phyloP scores from a whole-genome alignment of 1,140 invertebrate species.

The Ladona fulva region DNA sequence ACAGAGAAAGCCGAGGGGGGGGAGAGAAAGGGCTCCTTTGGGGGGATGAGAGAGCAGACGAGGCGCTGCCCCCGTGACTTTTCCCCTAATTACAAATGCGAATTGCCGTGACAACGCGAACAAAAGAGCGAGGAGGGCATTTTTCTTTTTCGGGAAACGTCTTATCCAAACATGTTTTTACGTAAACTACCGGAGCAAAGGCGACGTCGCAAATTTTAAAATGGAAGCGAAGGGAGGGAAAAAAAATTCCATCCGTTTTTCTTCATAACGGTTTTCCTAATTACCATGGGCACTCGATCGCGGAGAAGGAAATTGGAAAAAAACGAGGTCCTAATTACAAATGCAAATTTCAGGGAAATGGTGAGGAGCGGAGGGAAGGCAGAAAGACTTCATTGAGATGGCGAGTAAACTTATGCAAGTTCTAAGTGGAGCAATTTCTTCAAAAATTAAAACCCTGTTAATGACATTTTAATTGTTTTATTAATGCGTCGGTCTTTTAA shows the following conservation, averaged over 20 bases:
- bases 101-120: neutral
- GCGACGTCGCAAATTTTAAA: neutral
- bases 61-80: neutral
- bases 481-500: neutral
- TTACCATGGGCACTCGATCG: neutral
- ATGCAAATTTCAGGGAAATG: neutral
- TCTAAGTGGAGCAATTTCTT: neutral
- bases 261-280: neutral
- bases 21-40: neutral
- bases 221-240: neutral
- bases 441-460: neutral
- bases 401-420: neutral
- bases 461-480: conserved; percentile 3
- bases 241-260: neutral
- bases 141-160: neutral
- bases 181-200: neutral
- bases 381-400: neutral
- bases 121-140: neutral
- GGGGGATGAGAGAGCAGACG: neutral
- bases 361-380: neutral
- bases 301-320: neutral
- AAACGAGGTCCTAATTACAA: conserved; percentile 9
- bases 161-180: conserved; percentile 4
- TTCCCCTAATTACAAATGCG: conserved; percentile 9
- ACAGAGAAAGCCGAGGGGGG: neutral